Evolutionary conservation across 1,140 invertebrate species (phyloP), one percentile per base, ranked within the genome.

Genomic region (Papilio aristodemus): DNA sequence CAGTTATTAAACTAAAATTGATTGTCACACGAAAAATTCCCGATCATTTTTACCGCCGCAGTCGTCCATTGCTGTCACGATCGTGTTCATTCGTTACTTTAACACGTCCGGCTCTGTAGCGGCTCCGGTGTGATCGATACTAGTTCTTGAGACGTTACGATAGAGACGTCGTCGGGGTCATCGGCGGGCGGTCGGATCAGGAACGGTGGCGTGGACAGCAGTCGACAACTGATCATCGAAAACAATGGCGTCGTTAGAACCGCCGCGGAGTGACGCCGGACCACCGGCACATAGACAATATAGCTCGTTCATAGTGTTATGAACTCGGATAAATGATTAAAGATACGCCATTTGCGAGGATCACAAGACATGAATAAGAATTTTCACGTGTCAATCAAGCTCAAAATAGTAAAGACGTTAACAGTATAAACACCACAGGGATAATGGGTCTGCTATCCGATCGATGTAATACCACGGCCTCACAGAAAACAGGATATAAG

Each of bases 161-260:
- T 76, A 82, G 11, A 59, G 70, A 58, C 64, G 62, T 69, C 58
- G 25, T n/a, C 62, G 59, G 60, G 13, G 58, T 64, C 46, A 11
- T 43, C 68, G 13, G 59, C 68, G 69, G 41, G 68, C 75, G 71
- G 76, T 73, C 46, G 67, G 54, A 39, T 72, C 59, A 50, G 74
- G 68, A 69, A 71, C 69, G 79, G 71, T 76, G 66, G 62, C 75
- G 76, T 74, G 78, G 72, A 79, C 75, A 81, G 71, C 81, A 77
- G 84, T 85, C 87, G 87, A 87, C 86, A 87, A 84, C 76, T 82
- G 84, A 87, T 87, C 80, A 78, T 81, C 72, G 81, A 72, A 86
- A 87, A 90, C 87, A 90, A 90, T 90, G 79, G 86, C 75, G 80
- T 88, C 85, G 81, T 90, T 90, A 90, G 80, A 85, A 78, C 81